These are phyloP conservation scores for Dasysyrphus albostriatus DNA, from an alignment of 2,888 invertebrate genomes.

Conservation along the genomic window DNA sequence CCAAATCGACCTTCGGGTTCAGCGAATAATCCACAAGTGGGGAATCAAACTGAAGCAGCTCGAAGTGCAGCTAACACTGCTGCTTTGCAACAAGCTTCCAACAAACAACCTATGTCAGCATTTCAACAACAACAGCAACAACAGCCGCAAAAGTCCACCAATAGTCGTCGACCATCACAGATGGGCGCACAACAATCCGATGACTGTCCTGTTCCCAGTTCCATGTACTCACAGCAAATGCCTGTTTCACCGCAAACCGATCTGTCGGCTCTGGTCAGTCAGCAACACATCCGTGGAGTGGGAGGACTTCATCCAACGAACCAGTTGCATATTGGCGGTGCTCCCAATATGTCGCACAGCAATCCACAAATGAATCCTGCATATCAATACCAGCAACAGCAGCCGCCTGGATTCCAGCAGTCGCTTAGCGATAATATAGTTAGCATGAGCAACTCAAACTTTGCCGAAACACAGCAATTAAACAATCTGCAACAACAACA, in stretches of 20 bases:
- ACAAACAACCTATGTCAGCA: conserved; percentile 67
- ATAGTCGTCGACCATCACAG: conserved; percentile 78
- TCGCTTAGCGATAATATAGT: conserved; percentile 77
- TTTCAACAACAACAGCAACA: conserved; percentile 65
- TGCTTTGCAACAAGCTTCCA: conserved; percentile 50
- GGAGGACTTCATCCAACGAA: conserved; percentile 79
- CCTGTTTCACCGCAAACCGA: conserved; percentile 83
- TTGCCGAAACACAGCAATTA: conserved; percentile 45
- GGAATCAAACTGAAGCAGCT: conserved; percentile 54
- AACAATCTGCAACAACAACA: conserved; percentile 67
- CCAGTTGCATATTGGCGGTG: conserved; percentile 78
- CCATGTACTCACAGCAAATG: conserved; percentile 83
- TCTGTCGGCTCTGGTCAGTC: conserved; percentile 81
- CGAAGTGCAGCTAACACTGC: conserved; percentile 6
- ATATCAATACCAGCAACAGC: conserved; percentile 82
- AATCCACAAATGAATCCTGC: conserved; percentile 82
- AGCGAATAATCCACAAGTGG: conserved; percentile 79
- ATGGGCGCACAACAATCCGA: conserved; percentile 79
- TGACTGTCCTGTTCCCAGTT: conserved; percentile 83
- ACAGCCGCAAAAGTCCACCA: conserved; percentile 77
- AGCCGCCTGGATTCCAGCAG: conserved; percentile 80
- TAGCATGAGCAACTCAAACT: conserved; percentile 47
- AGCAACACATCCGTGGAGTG: conserved; percentile 77
- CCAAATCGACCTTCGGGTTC: conserved; percentile 79
- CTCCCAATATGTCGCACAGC: conserved; percentile 67